These are phyloP conservation scores for Panthera uncia DNA, from an alignment of 2,113 vertebrate species.

Conservation along the genomic window DNA sequence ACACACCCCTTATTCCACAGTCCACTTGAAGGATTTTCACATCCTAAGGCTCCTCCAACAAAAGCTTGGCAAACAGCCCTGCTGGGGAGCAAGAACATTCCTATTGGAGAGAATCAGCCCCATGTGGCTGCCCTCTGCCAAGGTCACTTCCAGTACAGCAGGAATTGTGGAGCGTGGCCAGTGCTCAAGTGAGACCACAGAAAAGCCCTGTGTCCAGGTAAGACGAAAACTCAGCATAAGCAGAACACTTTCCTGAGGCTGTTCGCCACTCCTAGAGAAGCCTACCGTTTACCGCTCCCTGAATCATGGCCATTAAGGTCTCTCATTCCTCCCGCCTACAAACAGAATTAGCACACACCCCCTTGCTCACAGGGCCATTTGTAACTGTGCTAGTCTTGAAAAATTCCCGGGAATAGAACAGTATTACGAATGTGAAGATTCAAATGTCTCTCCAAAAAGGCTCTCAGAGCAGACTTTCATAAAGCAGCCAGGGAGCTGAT, in stretches of 20 bases:
- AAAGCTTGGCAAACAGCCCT: neutral
- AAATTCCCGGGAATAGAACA: neutral
- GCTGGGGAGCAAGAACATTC: neutral
- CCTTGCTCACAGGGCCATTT: neutral
- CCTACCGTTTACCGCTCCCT: neutral
- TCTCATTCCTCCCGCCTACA: neutral
- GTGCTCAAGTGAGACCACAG: neutral
- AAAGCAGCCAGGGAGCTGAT: neutral
- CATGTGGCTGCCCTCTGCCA: neutral
- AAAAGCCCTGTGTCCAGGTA: neutral
- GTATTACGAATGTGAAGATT: neutral
- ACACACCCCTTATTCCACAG: neutral
- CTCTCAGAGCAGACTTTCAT: neutral
- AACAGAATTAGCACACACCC: neutral
- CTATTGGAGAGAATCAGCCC: conserved; percentile 15
- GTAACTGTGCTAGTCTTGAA: neutral
- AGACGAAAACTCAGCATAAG: neutral
- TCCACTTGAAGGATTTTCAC: neutral
- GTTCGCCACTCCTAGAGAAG: neutral
- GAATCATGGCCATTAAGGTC: no score
- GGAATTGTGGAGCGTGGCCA: neutral
- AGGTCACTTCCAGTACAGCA: neutral
- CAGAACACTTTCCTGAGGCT: neutral
- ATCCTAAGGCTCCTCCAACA: neutral
- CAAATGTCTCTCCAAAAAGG: neutral